Base-by-base conservation (phyloP, 2,797 vertebrate genomes). In the Echeneis naucrates region DNA sequence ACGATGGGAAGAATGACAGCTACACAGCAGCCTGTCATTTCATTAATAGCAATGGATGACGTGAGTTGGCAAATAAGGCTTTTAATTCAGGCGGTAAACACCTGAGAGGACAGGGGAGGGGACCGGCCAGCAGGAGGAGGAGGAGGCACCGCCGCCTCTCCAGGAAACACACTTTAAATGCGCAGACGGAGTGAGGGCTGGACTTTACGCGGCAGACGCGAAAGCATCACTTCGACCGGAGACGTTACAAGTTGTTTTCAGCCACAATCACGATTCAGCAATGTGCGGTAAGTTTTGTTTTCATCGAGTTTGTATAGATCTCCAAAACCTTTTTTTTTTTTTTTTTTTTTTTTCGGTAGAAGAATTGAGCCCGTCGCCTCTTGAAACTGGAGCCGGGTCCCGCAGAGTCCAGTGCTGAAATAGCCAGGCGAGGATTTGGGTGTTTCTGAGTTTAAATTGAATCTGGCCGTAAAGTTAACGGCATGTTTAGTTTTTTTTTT, bases 261-360 rank as follows among this genome's bases (percentile, higher is more conserved):
- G 2, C 44, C 27, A 48, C 47, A 21, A 45, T 52, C 38, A 73
- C 70, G 19, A 30, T 52, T 57, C 57, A 91, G 85, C 75, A 72
- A 95, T 95, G 94, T 95, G 94, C 32, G 94, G 94, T 95, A 85
- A 91, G 94, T 56, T 23, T 64, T 44, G 2, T 30, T 62, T 58
- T 40, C 1, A 3, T n/a, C 3, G 3, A 8, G 10, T 23, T 72
- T 0, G 0, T 5, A n/a, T n/a, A n/a, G n/a, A n/a, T 5, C 37
- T 56, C 11, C 47, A 8, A 12, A 11, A 45, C 68, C 23, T 26
- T 64, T 19, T 21, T 14, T 27, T n/a, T n/a, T n/a, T n/a, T n/a
- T n/a, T n/a, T 26, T 64, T 19, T 21, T 14, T n/a, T n/a, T n/a
- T n/a, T n/a, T n/a, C n/a, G n/a, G n/a, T n/a, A n/a, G 32, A 32